Evolutionary conservation across 2,888 invertebrate genomes (phyloP).

Genomic region (Spicauda simplicius): DNA sequence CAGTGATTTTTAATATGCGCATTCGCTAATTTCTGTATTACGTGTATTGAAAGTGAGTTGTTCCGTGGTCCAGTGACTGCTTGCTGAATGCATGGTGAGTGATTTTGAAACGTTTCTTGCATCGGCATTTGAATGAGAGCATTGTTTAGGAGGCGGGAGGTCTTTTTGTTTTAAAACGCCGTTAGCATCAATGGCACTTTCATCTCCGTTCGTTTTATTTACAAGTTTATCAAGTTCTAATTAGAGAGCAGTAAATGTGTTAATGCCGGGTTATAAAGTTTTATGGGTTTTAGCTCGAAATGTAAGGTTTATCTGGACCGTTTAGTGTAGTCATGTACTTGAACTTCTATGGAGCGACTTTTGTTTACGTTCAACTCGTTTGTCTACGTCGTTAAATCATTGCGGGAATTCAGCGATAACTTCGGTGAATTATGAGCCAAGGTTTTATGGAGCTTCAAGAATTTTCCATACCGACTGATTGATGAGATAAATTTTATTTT

Average conservation of each 20-base stretch:
- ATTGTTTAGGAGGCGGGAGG: constrained; percentile 66
- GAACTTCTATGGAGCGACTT: constrained; percentile 51
- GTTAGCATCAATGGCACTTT: constrained; percentile 64
- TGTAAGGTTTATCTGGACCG: constrained; percentile 64
- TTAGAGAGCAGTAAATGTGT: constrained; percentile 68
- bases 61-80: constrained; percentile 61
- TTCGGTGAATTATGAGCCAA: constrained; percentile 32
- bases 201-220: constrained; percentile 63
- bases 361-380: constrained; percentile 48
- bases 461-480: constrained; percentile 32
- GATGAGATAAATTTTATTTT: constrained; percentile 36
- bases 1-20: constrained; percentile 56
- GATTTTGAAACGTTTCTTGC: constrained; percentile 63
- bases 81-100: constrained; percentile 79
- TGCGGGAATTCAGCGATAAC: constrained; percentile 45
- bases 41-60: constrained; percentile 57
- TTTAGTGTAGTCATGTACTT: constrained; percentile 53
- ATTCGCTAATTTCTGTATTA: constrained; percentile 49
- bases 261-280: constrained; percentile 63
- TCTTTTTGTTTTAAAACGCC: constrained; percentile 59
- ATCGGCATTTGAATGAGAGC: constrained; percentile 68
- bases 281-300: constrained; percentile 69
- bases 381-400: constrained; percentile 43
- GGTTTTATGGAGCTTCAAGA: constrained; percentile 27
- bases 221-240: constrained; percentile 69